Base-by-base conservation (phyloP, 1,140 invertebrate genomes). In the Sinella curviseta region DNA sequence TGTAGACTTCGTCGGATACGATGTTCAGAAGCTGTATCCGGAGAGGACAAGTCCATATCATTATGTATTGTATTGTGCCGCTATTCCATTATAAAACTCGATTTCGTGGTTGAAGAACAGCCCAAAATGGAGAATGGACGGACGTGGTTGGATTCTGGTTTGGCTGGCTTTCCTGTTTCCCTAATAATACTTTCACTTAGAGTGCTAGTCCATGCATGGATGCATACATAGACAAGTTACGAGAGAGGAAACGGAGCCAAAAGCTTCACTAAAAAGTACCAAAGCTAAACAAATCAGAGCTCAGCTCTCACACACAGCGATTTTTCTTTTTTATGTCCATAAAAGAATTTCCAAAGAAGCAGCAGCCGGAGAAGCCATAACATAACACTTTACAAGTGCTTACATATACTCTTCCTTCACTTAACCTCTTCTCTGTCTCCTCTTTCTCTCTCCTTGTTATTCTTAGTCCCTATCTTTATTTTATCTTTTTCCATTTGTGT, bases 101-200 rank as follows among this genome's bases (percentile, higher is more conserved):
- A 70, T 70, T 70, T 70, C 31, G 65, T 33, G 65, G 65, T 70
- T 70, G 30, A 70, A 70, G 28, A 70, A 70, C 65, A 70, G 12
- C 65, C 65, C 65, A 33, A 70, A 70, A 70, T 31, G 31, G 31
- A 70, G 31, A 24, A 70, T 70, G 65, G 65, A 70, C 65, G 65
- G 31, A 70, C 65, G 65, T 70, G 65, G 65, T 70, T 70, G 65
- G 65, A 70, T 70, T 70, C 3, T 30, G 26, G 26, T 70, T 70
- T 70, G 65, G 65, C 65, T 70, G 4, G n/a, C 65, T 70, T 70
- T 70, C 65, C n/a, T 70, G 3, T 24, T 48, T 48, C 39, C 39
- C 31, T 70, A 17, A 30, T 30, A 17, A 8, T 33, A 4, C 65
- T 70, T 70, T 70, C 65, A 70, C 65, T 33, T 31, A 70, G 12